Evolutionary conservation across 2,113 vertebrate species (phyloP), one percentile per base, ranked within the genome.

Genomic region (Pomatorhinus ruficollis): DNA sequence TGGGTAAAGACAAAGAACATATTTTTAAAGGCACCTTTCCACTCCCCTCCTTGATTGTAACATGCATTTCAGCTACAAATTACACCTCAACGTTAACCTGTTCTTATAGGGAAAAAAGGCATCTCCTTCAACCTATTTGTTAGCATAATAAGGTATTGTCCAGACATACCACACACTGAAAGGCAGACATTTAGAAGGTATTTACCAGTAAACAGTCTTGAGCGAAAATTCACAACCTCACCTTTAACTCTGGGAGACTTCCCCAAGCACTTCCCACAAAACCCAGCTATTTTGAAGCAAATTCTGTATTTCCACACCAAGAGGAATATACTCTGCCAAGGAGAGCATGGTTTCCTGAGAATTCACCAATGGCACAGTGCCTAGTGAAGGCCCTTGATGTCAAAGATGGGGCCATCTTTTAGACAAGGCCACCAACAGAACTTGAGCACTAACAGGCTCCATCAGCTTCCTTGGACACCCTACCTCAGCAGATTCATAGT

Each of bases 201-300:
- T 82, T 94, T 88, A 93, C 88, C 92, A 57, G n/a, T 31, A 37
- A 81, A 31, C 15, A 85, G 44, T 44, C 83, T 16, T 71, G 20
- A 79, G 11, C 8, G 24, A 15, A 10, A 75, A 71, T 47, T 90
- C n/a, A 22, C 10, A 63, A 6, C 30, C 27, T 87, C 87, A 68
- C 40, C 37, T 79, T 81, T 70, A 86, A 63, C 31, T 57, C 40
- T 70, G 18, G 10, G 17, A 70, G 27, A 35, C 15, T 69, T 3
- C 10, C 50, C 40, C 8, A 57, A n/a, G 59, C 28, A 81, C 22
- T 54, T 37, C 65, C n/a, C 45, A 82, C 7, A 82, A 82, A 60
- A 63, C 14, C 82, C 13, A 44, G 37, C 37, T 60, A 84, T 14
- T 39, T 68, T 47, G 24, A 44, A 57, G 33, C 19, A 86, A 87